Evolutionary conservation across 2,888 invertebrate genomes (phyloP), one percentile per base, ranked within the genome.

Genomic region (Caenorhabditis imperialis): DNA sequence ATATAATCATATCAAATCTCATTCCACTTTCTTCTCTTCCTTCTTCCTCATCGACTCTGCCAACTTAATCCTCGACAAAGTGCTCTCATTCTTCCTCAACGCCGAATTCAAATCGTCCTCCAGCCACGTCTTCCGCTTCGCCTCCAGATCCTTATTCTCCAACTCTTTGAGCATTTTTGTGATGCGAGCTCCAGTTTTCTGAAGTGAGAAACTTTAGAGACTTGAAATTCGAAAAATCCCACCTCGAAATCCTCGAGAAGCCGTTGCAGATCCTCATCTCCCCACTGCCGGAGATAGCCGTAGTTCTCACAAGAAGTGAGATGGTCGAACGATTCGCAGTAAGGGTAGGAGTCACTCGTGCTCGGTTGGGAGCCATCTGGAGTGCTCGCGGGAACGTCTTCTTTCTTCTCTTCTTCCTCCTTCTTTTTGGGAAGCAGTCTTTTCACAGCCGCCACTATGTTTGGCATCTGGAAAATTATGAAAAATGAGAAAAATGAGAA

Each of bases 321-420:
- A 33, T 51, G 62, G 25, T 62, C 62, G 25, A 62, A 45, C 10
- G 53, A 40, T 33, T 62, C 53, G 30, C 60, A 61, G 16, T 61
- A 50, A 0, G 60, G 60, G 33, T 61, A 61, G 16, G 40, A 50
- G 18, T 40, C 40, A 18, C 48, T 60, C n/a, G 50, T 35, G 3
- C 33, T 40, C 20, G 45, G 48, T 4, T 20, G 4, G 38, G 7
- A 12, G 7, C 4, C 4, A 38, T 12, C 16, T 6, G 10, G 14
- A 12, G 7, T 5, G 4, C 8, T 10, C 5, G 38, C 6, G n/a
- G n/a, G 12, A 4, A 12, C 16, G n/a, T 40, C 40, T 40, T 40
- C 16, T 18, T 40, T 18, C 18, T 22, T 50, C 42, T 22, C 22
- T 51, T 51, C 30, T n/a, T 61, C 61, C 8, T 61, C 51, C 5